Base-by-base conservation (phyloP, 2,888 invertebrate species). In the Andrena minutula region DNA sequence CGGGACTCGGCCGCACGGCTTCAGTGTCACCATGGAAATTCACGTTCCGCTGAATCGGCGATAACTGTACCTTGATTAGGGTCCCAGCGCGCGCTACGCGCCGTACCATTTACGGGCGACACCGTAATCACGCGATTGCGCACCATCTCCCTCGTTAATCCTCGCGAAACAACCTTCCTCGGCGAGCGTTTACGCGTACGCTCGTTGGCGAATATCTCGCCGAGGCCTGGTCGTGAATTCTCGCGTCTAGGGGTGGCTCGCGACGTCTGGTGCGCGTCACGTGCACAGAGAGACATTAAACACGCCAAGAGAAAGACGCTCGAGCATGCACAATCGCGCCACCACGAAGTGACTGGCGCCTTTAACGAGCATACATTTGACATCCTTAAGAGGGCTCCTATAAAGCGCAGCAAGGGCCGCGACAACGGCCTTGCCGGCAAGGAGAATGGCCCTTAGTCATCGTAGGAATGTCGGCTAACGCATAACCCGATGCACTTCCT, bases 371-470 rank as follows among this genome's bases (percentile, higher is more conserved):
- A 65, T 80, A 80, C 74, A 79, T 89, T 83, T 85, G 82, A 86
- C 83, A 68, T 84, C 82, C 75, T 79, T 75, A 88, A 82, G 75
- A 76, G 77, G 82, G 51, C 75, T 75, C 71, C 70, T 84, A 82
- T 77, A 79, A 88, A 83, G 69, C 77, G 75, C 73, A 80, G 68
- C 82, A 80, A 89, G 86, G 85, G 86, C 86, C 88, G 82, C 80
- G 82, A 88, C 86, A 85, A 88, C 89, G 87, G 86, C 88, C 89
- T 90, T 90, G 90, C 82, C 86, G 86, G 88, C 84, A 64, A 69
- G 64, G 70, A 81, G 81, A 73, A 81, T 72, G 86, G 86, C 79
- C 87, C 89, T 91, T 91, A 91, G 90, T 91, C 91, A 91, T 90
- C 90, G 81, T 61, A 87, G 89, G 90, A 91, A 90, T 90, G 90